Base-by-base conservation (phyloP, 2,888 invertebrate species). In the Pseudococcus viburni region DNA sequence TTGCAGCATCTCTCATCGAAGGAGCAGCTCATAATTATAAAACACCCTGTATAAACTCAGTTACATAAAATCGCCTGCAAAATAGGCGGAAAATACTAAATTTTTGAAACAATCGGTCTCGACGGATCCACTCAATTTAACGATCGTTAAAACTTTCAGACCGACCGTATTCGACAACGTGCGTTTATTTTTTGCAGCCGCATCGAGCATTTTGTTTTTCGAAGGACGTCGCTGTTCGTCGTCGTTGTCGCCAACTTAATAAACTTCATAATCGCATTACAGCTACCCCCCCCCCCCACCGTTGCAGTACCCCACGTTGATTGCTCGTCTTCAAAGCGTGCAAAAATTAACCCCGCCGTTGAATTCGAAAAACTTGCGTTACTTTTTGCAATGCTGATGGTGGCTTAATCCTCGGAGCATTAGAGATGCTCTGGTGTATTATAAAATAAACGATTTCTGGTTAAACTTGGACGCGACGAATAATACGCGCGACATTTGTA, bases 351-450 rank as follows among this genome's bases (percentile, higher is more conserved):
- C 73, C 73, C 33, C 73, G 73, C 6, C 73, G 15, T 9, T 22
- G 22, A 73, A 73, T 73, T 73, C 17, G 73, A 73, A 73, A 73
- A 73, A 73, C 73, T 73, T 73, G 17, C 26, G 73, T 73, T 39
- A 73, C 73, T 73, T 73, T 73, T 26, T 73, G 33, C 73, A 73
- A 73, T 73, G 73, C 73, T 73, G 33, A 73, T 73, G 73, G 73
- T 17, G 33, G 73, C 33, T 73, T 73, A 73, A 73, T 33, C 73
- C 73, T 73, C 11, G 17, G 73, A 73, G 73, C 73, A 33, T 26
- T 73, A 33, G 73, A 8, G 33, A 33, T 12, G 64, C 33, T 73
- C 33, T 11, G 22, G 64, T 22, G 19, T 22, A 22, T 42, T 11
- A 64, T 64, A 64, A 64, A 64, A 64, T 64, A 64, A 64, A 64